Conservation (phyloP, 2,113 vertebrate genomes). For the Eurypyga helias region DNA sequence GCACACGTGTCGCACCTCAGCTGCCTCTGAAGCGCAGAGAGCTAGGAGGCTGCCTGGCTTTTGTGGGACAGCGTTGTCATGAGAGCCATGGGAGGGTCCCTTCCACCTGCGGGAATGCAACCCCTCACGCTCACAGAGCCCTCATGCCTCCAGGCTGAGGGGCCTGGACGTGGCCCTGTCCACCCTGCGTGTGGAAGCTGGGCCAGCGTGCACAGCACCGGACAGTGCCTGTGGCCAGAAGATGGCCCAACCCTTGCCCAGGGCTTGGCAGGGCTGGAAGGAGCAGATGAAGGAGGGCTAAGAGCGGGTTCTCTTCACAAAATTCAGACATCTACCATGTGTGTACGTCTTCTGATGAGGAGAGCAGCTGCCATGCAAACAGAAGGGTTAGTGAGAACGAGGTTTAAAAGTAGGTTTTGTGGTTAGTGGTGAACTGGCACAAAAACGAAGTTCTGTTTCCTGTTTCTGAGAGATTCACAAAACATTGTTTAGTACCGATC, state of each 20-base stretch:
- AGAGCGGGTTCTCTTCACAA: neutral
- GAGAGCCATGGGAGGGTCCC: neutral
- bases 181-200: neutral
- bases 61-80: neutral
- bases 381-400: neutral
- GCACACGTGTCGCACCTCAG: accelerated
- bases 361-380: neutral
- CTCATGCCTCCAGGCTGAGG: accelerated
- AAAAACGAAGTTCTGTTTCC: neutral
- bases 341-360: accelerated
- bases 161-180: neutral
- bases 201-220: accelerated
- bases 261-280: neutral
- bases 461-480: neutral
- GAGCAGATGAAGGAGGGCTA: neutral
- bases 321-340: neutral
- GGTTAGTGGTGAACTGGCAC: neutral
- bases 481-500: neutral
- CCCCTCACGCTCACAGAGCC: neutral
- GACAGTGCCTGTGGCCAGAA: neutral
- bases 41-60: neutral
- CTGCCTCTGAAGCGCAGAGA: neutral
- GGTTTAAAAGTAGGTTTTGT: neutral
- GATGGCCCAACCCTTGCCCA: neutral
- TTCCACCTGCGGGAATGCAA: neutral